A percentile compares a stretch with the other conserved stretches of the same genome.
phyloP scores from a whole-genome alignment of 1,140 invertebrate species.

The Pseudobourletiella spinata region DNA sequence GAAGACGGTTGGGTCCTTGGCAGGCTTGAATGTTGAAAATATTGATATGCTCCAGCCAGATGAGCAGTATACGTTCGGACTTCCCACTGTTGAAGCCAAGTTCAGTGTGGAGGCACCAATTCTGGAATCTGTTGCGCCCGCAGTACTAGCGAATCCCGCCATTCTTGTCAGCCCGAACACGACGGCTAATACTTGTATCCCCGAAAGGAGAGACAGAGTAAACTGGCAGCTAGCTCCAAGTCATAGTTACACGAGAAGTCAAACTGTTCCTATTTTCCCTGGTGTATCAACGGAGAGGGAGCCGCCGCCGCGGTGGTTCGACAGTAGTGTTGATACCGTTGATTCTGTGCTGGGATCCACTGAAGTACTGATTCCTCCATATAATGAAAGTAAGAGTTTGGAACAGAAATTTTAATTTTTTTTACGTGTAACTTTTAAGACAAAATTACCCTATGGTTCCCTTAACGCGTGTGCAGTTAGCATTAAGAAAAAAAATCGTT shows the following conservation, averaged over 20 bases:
- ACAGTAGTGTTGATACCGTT: not conserved
- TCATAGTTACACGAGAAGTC: not conserved
- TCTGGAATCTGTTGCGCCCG: not conserved
- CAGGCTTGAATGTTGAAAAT: constrained; percentile 14
- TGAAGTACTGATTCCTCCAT: not conserved
- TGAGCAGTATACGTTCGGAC: constrained; percentile 28
- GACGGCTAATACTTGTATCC: too few species aligned
- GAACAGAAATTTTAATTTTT: not conserved
- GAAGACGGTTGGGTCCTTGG: constrained; percentile 25
- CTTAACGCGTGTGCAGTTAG: not conserved
- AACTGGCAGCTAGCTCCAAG: not conserved
- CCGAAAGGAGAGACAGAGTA: not conserved
- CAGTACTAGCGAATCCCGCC: too few species aligned
- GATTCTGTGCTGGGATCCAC: not conserved
- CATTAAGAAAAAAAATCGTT: too few species aligned
- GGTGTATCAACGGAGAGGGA: not conserved
- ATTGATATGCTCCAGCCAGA: constrained; percentile 20
- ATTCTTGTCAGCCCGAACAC: too few species aligned
- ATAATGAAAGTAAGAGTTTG: not conserved
- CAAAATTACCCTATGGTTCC: not conserved
- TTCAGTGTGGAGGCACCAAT: not conserved
- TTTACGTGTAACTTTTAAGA: not conserved
- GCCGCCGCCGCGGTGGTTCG: not conserved
- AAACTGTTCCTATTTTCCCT: not conserved
- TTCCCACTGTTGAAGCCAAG: constrained; percentile 8